Evolutionary conservation across 2,113 vertebrate species (phyloP).

Genomic region (Ammodytes dubius): DNA sequence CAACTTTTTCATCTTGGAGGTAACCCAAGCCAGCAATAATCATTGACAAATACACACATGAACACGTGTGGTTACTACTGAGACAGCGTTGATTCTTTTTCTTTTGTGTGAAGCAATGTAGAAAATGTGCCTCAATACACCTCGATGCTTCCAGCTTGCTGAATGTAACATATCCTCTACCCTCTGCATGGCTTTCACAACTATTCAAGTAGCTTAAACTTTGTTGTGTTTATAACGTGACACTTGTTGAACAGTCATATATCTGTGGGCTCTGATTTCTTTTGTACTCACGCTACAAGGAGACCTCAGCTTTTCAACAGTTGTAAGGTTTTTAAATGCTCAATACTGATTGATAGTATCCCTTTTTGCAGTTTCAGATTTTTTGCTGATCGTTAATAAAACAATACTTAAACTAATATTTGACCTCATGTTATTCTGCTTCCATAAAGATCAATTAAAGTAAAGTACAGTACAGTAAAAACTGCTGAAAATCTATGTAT

Average conservation of each 20-base stretch:
- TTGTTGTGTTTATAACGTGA: constrained; percentile 44
- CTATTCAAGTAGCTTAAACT: constrained; percentile 23
- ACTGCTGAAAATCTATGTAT: not conserved
- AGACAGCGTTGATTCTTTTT: constrained; percentile 29
- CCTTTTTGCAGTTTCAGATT: constrained; percentile 62
- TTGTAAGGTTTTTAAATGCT: constrained; percentile 56
- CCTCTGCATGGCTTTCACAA: constrained; percentile 67
- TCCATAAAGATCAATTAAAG: not conserved
- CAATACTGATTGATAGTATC: constrained; percentile 40
- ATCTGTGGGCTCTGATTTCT: constrained; percentile 44
- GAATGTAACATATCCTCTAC: constrained; percentile 68
- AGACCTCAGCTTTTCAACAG: constrained; percentile 46
- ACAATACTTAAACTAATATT: constrained; percentile 23
- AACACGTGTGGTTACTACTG: constrained; percentile 49
- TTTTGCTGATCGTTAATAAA: constrained; percentile 71
- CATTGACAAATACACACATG: constrained; percentile 26
- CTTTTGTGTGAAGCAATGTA: constrained; percentile 57
- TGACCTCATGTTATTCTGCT: not conserved
- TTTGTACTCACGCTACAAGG: constrained; percentile 50
- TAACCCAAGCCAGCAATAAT: constrained; percentile 73
- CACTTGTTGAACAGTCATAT: constrained; percentile 47
- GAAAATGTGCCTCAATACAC: constrained; percentile 75
- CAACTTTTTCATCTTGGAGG: constrained; percentile 41
- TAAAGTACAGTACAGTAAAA: not conserved
- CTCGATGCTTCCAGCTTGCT: constrained; percentile 76